These are phyloP conservation scores for Drosophila koepferae DNA, from an alignment of 2,888 invertebrate genomes.

Conservation along the genomic window DNA sequence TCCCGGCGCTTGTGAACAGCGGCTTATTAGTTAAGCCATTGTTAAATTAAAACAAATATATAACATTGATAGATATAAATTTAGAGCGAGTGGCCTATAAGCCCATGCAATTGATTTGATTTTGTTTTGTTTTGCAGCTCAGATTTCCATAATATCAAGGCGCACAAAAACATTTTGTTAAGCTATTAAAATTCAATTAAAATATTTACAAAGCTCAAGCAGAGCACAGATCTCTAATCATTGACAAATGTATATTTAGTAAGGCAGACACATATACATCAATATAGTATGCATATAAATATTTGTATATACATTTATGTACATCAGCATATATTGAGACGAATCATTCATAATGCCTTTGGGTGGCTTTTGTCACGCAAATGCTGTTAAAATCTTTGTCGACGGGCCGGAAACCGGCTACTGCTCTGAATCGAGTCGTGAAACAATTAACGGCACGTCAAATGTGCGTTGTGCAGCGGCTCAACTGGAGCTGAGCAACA, in stretches of 20 bases:
- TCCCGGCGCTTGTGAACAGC: slow-evolving; percentile 48
- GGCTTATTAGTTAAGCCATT: slow-evolving; percentile 48
- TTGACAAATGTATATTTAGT: slow-evolving; percentile 23
- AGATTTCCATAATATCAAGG: slow-evolving; percentile 71
- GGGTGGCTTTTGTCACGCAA: slow-evolving; percentile 71
- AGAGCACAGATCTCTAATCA: slow-evolving; percentile 39
- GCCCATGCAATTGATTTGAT: slow-evolving; percentile 50
- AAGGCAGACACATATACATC: not conserved
- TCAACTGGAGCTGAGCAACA: slow-evolving; percentile 23
- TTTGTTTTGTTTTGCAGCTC: slow-evolving; percentile 20
- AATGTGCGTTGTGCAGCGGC: slow-evolving; percentile 24
- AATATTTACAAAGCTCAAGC: slow-evolving; percentile 56
- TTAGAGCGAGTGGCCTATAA: not conserved
- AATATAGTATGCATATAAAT: too few species aligned
- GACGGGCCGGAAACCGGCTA: slow-evolving; percentile 42
- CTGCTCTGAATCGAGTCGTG: slow-evolving; percentile 38
- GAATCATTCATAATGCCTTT: slow-evolving; percentile 48
- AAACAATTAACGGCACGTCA: slow-evolving; percentile 72
- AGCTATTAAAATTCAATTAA: slow-evolving; percentile 72
- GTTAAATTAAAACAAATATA: slow-evolving; percentile 23
- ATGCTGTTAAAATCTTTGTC: slow-evolving; percentile 48
- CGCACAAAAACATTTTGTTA: slow-evolving; percentile 38
- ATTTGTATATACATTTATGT: not conserved
- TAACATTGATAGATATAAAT: slow-evolving; percentile 5
- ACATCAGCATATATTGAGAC: slow-evolving; percentile 6